phyloP scores from a whole-genome alignment of 2,888 invertebrate genomes.

The Megaustenia siamemsis region DNA sequence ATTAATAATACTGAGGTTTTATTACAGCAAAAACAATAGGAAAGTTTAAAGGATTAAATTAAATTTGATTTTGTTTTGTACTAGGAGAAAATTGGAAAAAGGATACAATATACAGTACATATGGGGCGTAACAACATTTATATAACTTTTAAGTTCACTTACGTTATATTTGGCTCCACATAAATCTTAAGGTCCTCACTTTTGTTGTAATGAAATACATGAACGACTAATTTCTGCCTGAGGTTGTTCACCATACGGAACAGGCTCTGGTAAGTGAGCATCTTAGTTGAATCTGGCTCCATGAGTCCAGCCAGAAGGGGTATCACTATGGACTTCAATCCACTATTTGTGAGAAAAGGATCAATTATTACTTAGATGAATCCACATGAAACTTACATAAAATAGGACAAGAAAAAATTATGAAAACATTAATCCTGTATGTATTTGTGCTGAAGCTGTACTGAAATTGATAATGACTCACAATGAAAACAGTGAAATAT shows the following conservation, averaged over 20 bases:
- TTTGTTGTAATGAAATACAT: conserved; percentile 54
- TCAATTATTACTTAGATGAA: not conserved
- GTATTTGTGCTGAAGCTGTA: too few species aligned
- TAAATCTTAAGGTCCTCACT: conserved; percentile 58
- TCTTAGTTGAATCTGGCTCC: conserved; percentile 63
- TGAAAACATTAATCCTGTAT: too few species aligned
- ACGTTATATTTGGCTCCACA: conserved; percentile 21
- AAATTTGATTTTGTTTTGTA: too few species aligned
- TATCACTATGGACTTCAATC: conserved; percentile 63
- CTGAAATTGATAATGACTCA: too few species aligned
- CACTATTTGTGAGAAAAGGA: conserved; percentile 55
- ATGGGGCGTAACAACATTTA: too few species aligned
- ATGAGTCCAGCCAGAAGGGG: conserved; percentile 68
- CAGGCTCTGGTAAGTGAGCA: conserved; percentile 66
- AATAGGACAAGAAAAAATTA: too few species aligned
- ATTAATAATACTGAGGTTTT: not conserved
- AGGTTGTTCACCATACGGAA: conserved; percentile 63
- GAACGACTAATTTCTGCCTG: conserved; percentile 49
- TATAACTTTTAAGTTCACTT: conserved; percentile 8
- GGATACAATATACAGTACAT: too few species aligned
- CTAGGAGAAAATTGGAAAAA: too few species aligned
- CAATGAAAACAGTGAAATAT: too few species aligned
- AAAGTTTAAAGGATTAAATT: too few species aligned
- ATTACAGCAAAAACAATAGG: too few species aligned
- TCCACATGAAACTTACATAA: not conserved